Evolutionary conservation across 2,113 vertebrate genomes (phyloP).

Genomic region (Meriones unguiculatus): DNA sequence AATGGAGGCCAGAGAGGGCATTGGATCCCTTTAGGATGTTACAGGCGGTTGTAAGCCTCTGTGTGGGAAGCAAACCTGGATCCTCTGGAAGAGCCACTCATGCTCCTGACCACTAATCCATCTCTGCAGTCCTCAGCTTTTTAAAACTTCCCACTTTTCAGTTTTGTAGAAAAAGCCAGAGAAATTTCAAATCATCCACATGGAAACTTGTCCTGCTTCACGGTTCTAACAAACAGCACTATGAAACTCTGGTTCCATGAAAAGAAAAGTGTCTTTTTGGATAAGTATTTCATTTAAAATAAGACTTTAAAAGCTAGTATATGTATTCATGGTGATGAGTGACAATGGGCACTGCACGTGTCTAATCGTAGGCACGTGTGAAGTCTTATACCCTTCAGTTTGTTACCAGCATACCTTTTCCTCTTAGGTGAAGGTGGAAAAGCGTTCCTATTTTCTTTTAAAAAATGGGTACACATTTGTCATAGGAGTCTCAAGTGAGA

Average conservation of each 20-base stretch:
- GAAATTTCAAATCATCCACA: not conserved
- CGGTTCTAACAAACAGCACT: not conserved
- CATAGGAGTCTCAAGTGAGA: not conserved
- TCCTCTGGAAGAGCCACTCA: not conserved
- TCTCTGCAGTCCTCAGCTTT: not conserved
- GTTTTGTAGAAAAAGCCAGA: not conserved
- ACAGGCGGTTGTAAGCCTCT: not conserved
- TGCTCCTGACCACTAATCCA: not conserved
- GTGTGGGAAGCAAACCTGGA: not conserved
- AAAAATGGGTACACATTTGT: not conserved
- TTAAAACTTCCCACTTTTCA: not conserved
- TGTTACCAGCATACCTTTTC: not conserved
- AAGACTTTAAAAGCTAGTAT: not conserved
- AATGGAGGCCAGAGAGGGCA: not conserved
- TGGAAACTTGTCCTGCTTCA: not conserved
- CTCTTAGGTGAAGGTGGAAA: not conserved
- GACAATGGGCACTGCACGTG: not conserved
- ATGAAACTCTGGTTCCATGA: not conserved
- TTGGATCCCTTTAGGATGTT: not conserved
- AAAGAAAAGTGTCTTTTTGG: not conserved
- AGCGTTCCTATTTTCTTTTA: not conserved
- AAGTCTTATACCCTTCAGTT: not conserved
- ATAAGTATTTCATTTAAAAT: constrained; percentile 32
- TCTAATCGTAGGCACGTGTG: not conserved
- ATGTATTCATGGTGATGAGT: not conserved